A percentile compares a stretch with the other conserved stretches of the same genome.
These are phyloP conservation scores for Aurelia aurita DNA, from an alignment of 30 jellyfish, hydroid and myxozoan genomes.

Conservation along the genomic window DNA sequence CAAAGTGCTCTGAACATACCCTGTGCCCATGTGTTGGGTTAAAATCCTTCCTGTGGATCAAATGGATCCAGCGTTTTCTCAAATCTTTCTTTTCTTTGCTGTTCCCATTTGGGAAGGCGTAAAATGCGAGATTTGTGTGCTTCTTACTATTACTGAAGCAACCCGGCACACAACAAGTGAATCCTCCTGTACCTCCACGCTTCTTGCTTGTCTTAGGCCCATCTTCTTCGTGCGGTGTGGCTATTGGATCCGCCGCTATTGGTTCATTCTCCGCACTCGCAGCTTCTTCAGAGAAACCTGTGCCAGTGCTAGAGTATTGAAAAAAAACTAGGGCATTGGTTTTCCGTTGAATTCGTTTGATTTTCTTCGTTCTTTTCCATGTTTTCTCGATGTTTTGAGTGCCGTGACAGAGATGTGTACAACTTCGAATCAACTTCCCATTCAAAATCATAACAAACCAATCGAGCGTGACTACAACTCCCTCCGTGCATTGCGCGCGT, in stretches of 20 bases:
- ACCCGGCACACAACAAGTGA: no score
- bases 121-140: no score
- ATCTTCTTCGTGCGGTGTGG: background rate
- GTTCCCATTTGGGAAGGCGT: no score
- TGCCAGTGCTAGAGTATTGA: constrained; percentile 4
- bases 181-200: no score
- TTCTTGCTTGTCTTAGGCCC: background rate
- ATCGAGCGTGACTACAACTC: background rate
- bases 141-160: no score
- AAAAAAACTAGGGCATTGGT: background rate
- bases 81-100: no score
- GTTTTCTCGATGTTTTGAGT: background rate
- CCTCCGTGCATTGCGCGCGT: background rate
- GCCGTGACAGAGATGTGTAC: background rate
- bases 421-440: background rate
- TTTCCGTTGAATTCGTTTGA: background rate
- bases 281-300: background rate
- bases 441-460: background rate
- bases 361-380: background rate
- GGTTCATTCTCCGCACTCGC: background rate
- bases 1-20: background rate
- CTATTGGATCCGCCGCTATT: background rate
- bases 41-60: no score
- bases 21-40: background rate
- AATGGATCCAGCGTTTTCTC: no score